Conservation (phyloP, 1,140 invertebrate species). For the Subanguina moxae region DNA sequence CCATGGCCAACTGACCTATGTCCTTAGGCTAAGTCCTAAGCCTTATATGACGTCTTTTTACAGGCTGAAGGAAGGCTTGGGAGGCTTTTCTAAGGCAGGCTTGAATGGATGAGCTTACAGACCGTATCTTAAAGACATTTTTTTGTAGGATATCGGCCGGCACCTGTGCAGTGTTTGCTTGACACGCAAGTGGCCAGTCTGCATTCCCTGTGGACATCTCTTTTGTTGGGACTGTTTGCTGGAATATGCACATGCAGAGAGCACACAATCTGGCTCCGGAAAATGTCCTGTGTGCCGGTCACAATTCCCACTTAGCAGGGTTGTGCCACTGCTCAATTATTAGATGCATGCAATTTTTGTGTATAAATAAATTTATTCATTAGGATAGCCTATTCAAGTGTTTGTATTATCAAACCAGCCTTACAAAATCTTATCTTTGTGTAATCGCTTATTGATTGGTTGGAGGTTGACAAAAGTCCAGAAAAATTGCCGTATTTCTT, state of each 20-base stretch:
- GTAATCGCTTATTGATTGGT: too few species aligned
- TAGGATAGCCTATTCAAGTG: too few species aligned
- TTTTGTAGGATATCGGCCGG: neutral
- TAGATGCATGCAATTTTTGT: neutral
- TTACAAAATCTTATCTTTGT: too few species aligned
- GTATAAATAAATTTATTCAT: neutral
- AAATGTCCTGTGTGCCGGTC: conserved; percentile 49
- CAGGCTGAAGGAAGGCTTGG: too few species aligned
- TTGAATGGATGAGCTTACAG: too few species aligned
- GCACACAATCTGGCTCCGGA: neutral
- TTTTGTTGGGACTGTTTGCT: conserved; percentile 48
- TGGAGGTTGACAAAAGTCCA: too few species aligned
- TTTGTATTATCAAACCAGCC: too few species aligned
- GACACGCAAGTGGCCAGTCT: conserved; percentile 25
- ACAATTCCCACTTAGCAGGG: conserved; percentile 28
- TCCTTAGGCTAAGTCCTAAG: too few species aligned
- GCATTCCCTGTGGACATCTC: conserved; percentile 50
- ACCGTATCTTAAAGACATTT: conserved; percentile 7
- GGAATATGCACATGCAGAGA: conserved; percentile 1
- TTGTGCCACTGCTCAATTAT: conserved; percentile 17
- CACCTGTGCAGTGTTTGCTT: conserved; percentile 18
- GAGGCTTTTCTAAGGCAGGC: too few species aligned
- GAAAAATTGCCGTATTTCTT: too few species aligned
- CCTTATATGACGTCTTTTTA: too few species aligned
- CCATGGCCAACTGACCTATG: too few species aligned